These are phyloP conservation scores for Drosophila triauraria DNA, from an alignment of 1,140 invertebrate genomes.

Conservation along the genomic window DNA sequence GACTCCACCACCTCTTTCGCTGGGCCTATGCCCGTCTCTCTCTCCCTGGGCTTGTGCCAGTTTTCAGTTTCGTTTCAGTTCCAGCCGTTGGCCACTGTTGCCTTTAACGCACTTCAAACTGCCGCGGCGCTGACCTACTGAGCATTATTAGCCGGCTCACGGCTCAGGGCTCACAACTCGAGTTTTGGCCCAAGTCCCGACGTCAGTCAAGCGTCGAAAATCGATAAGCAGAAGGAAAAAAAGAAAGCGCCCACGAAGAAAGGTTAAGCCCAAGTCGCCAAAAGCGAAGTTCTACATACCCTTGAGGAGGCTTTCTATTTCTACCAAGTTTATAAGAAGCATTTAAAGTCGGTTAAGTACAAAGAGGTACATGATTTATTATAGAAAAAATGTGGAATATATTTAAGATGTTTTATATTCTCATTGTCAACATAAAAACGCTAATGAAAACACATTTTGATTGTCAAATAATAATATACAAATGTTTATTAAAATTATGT, in stretches of 20 bases:
- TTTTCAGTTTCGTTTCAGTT: slow-evolving; percentile 47
- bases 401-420: too few species aligned
- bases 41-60: slow-evolving; percentile 37
- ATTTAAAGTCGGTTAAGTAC: too few species aligned
- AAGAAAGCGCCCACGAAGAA: slow-evolving; percentile 22
- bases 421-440: too few species aligned
- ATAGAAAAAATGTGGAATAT: too few species aligned
- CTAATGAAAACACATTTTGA: too few species aligned
- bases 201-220: slow-evolving; percentile 68
- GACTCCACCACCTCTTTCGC: slow-evolving; percentile 1
- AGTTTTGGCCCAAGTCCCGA: slow-evolving; percentile 28
- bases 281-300: slow-evolving; percentile 34
- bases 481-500: too few species aligned
- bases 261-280: slow-evolving; percentile 12
- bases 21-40: slow-evolving; percentile 10
- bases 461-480: too few species aligned
- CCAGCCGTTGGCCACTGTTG: slow-evolving; percentile 70
- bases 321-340: too few species aligned
- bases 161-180: slow-evolving; percentile 24
- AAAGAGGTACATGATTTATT: too few species aligned
- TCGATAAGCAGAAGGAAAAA: slow-evolving; percentile 63
- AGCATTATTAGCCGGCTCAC: slow-evolving; percentile 77
- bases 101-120: slow-evolving; percentile 77
- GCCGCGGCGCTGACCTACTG: slow-evolving; percentile 74
- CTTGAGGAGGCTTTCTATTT: slow-evolving; percentile 8